A percentile compares a stretch with the other conserved stretches of the same genome.
phyloP scores from a whole-genome alignment of 2,797 vertebrate genomes.

The Chaunax sp. region DNA sequence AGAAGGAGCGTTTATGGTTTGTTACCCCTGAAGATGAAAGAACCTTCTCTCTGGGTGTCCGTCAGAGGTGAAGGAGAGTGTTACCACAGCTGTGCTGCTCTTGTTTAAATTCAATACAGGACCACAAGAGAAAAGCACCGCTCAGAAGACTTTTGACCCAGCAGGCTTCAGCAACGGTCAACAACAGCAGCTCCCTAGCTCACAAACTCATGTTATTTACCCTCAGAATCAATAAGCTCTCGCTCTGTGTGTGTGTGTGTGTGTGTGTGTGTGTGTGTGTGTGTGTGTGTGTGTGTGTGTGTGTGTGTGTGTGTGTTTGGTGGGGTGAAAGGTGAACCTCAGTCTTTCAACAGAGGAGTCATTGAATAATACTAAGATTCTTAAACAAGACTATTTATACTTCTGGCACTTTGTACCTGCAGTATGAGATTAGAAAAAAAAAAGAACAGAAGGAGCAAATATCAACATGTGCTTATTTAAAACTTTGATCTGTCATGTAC shows the following conservation, averaged over 20 bases:
- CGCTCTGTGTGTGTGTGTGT: slow-evolving; percentile 46
- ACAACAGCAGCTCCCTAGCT: slow-evolving; percentile 72
- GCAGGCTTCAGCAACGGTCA: slow-evolving; percentile 73
- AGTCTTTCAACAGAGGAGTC: slow-evolving; percentile 21
- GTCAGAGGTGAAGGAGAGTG: slow-evolving; percentile 75
- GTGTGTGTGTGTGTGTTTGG: slow-evolving; percentile 42
- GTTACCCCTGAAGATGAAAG: slow-evolving; percentile 75
- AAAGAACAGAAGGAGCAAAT: not conserved
- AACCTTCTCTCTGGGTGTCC: slow-evolving; percentile 70
- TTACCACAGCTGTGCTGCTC: slow-evolving; percentile 81
- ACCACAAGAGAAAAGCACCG: slow-evolving; percentile 74
- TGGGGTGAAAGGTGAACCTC: slow-evolving; percentile 49
- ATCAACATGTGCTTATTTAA: slow-evolving; percentile 11
- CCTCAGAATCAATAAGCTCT: slow-evolving; percentile 75
- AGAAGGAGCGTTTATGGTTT: slow-evolving; percentile 54
- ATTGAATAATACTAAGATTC: slow-evolving; percentile 25
- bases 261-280: slow-evolving; percentile 44
- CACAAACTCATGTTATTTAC: slow-evolving; percentile 71
- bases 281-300: slow-evolving; percentile 32
- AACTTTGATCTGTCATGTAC: slow-evolving; percentile 6
- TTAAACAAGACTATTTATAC: slow-evolving; percentile 7
- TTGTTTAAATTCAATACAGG: slow-evolving; percentile 81
- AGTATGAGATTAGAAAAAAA: too few relatives aligned
- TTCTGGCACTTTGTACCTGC: not conserved
- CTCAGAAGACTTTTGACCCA: slow-evolving; percentile 75